Evolutionary conservation across 2,797 vertebrate species (phyloP).

Genomic region (Centropyge bicolor): DNA sequence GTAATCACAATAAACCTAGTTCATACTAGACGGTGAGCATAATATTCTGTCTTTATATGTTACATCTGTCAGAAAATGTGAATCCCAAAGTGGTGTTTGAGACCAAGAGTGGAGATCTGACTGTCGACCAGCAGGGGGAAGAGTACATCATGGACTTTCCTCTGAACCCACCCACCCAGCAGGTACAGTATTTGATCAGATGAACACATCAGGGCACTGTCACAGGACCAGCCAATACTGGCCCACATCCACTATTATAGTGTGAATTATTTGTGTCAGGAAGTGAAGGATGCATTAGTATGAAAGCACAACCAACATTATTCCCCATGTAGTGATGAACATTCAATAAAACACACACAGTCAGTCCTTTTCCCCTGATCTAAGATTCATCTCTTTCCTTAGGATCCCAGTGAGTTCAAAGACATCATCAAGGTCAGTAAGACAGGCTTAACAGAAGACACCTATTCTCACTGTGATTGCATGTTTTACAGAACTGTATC

Average conservation of each 20-base stretch:
- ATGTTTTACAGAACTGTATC: background rate
- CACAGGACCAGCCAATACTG: background rate
- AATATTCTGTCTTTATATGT: background rate
- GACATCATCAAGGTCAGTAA: slow-evolving; percentile 89
- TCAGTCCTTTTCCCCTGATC: background rate
- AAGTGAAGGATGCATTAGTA: background rate
- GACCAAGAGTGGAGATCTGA: slow-evolving; percentile 90
- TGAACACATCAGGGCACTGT: background rate
- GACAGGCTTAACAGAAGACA: background rate
- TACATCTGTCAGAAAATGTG: slow-evolving; percentile 84
- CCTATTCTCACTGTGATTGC: background rate
- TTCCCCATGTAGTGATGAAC: background rate
- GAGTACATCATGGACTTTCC: slow-evolving; percentile 91
- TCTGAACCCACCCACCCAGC: slow-evolving; percentile 79
- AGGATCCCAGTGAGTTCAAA: slow-evolving; percentile 87
- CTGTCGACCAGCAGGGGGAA: slow-evolving; percentile 82
- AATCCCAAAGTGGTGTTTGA: slow-evolving; percentile 88
- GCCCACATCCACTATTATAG: background rate
- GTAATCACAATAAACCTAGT: background rate
- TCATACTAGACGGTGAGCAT: background rate
- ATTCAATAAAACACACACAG: background rate
- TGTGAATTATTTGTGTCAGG: background rate
- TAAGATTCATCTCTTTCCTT: background rate
- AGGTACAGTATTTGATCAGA: slow-evolving; percentile 48
- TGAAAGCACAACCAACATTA: background rate